Percentiles rank a stretch among this genome's conserved stretches.
phyloP scores from a whole-genome alignment of 2,113 vertebrate genomes.

The Hemibagrus wyckioides region DNA sequence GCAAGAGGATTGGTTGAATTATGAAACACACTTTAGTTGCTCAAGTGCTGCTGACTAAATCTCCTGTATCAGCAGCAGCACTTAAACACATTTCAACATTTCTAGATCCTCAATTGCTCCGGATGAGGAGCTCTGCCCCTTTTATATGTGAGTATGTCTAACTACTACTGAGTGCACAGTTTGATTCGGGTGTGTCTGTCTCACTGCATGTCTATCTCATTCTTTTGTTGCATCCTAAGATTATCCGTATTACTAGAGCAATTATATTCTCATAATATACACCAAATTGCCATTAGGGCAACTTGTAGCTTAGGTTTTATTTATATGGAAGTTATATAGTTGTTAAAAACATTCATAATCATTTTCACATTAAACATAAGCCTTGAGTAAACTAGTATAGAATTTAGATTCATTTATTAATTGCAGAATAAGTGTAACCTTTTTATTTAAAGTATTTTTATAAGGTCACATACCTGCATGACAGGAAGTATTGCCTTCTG shows the following conservation, averaged over 20 bases:
- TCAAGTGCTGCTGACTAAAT: slow-evolving; percentile 21
- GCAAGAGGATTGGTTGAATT: slow-evolving; percentile 46
- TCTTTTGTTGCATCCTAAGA: slow-evolving; percentile 63
- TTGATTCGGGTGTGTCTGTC: slow-evolving; percentile 59
- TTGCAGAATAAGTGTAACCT: background rate
- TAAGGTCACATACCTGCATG: background rate
- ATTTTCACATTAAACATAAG: background rate
- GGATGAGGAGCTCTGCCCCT: slow-evolving; percentile 90
- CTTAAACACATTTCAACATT: slow-evolving; percentile 82
- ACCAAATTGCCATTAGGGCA: background rate
- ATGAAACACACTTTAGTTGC: slow-evolving; percentile 14
- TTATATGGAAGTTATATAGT: background rate
- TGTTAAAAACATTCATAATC: background rate
- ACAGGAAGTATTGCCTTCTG: background rate
- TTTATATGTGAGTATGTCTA: slow-evolving; percentile 96
- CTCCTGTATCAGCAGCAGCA: slow-evolving; percentile 28
- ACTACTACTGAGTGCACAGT: slow-evolving; percentile 71
- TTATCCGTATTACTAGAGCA: slow-evolving; percentile 75
- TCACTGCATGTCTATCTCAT: slow-evolving; percentile 46
- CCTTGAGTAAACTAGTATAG: background rate
- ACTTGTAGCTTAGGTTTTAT: background rate
- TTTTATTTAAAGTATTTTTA: background rate
- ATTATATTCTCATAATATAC: background rate
- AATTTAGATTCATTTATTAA: background rate
- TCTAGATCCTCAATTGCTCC: slow-evolving; percentile 96